Evolutionary conservation across 2,888 invertebrate species (phyloP), one percentile per base, ranked within the genome.

Genomic region (Apoda limacodes): DNA sequence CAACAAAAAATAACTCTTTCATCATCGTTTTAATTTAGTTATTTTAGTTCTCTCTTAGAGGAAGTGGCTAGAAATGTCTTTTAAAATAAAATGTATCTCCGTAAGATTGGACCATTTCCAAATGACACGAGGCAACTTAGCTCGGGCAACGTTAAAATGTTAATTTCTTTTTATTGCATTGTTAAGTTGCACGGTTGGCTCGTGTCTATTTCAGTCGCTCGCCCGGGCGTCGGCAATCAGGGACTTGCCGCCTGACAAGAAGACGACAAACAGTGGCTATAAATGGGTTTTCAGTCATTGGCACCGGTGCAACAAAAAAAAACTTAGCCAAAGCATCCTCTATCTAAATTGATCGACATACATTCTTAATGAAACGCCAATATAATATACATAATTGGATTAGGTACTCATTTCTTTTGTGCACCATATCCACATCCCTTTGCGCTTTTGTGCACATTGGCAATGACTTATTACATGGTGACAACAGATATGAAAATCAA

Each of bases 121-220:
- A 75, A 76, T 67, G 75, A 75, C 71, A 78, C 66, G 69, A 74
- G 68, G 69, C 71, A 78, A 76, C 74, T 78, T 76, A 78, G 64
- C 60, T 62, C 66, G 66, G 60, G 66, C 67, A 58, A 57, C 75
- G 65, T 70, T 59, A 56, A 52, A 50, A 66, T 75, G 74, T 78
- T 75, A 64, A 76, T 76, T 76, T 78, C 78, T 80, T 80, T 80
- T 78, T 80, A 80, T 80, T 78, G 74, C 78, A 80, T 80, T 80
- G 78, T 80, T 75, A 76, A 76, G 75, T 60, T 66, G 69, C 68
- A 53, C 68, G 68, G 63, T n/a, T n/a, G 69, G 64, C 62, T 59
- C 47, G 42, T 44, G 45, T 64, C 74, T 78, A 78, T 78, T 78
- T 78, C 51, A 38, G 78, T 67, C 62, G 76, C 72, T 74, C 63